Evolutionary conservation across 2,888 invertebrate species (phyloP).

Genomic region (Leptopilina myrica): DNA sequence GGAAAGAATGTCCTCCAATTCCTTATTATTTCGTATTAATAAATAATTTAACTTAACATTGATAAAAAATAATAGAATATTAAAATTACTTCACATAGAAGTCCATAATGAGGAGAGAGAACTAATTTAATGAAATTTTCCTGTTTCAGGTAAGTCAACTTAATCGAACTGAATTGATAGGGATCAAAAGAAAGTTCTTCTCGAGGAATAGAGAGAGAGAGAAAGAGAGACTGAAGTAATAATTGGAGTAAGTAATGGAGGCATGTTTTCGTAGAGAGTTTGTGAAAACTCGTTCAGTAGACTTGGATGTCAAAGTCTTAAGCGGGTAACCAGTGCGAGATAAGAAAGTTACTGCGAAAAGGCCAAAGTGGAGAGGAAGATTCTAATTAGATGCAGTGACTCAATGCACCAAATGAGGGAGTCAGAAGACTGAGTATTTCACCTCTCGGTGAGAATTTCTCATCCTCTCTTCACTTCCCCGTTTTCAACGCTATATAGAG

Average conservation of each 20-base stretch:
- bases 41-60: no score
- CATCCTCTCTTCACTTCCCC: constrained; percentile 21
- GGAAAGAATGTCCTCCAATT: no score
- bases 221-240: constrained; percentile 13
- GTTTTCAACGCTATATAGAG: not conserved
- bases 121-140: not conserved
- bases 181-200: not conserved
- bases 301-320: constrained; percentile 31
- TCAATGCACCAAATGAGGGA: constrained; percentile 47
- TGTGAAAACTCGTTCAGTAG: constrained; percentile 28
- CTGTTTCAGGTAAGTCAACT: constrained; percentile 24
- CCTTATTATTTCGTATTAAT: no score
- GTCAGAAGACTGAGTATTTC: constrained; percentile 41
- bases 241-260: constrained; percentile 1
- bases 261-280: constrained; percentile 27
- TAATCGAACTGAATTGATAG: constrained; percentile 1
- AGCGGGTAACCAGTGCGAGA: constrained; percentile 28
- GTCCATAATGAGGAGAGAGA: not conserved
- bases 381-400: constrained; percentile 55
- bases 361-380: constrained; percentile 45
- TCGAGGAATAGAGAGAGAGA: not conserved
- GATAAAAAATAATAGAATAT: no score
- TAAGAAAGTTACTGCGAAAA: constrained; percentile 28
- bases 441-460: not conserved
- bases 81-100: no score